These are phyloP conservation scores for Grammomys surdaster DNA, from an alignment of 2,113 vertebrate species.

Conservation along the genomic window DNA sequence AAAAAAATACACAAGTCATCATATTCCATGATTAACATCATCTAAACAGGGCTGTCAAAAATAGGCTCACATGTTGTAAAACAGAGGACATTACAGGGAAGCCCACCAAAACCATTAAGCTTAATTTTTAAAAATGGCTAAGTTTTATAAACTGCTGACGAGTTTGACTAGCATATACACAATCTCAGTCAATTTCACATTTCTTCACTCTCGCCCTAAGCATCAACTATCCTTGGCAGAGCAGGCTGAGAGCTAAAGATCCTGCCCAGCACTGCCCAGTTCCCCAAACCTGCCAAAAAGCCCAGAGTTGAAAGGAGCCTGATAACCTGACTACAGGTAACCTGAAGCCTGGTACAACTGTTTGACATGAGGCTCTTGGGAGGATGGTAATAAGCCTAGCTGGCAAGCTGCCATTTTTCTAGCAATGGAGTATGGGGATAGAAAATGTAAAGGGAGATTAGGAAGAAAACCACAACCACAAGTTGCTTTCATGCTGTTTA, in stretches of 20 bases:
- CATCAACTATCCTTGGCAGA: slow-evolving; percentile 55
- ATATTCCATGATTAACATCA: background rate
- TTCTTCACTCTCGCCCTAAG: slow-evolving; percentile 67
- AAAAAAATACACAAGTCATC: slow-evolving; percentile 24
- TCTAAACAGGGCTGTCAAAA: slow-evolving; percentile 22
- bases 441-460: background rate
- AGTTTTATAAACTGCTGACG: slow-evolving; percentile 48
- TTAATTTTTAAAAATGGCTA: slow-evolving; percentile 39
- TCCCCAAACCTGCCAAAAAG: background rate
- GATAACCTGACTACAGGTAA: background rate
- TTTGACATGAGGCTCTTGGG: slow-evolving; percentile 4
- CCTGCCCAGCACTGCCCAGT: background rate
- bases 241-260: slow-evolving; percentile 28
- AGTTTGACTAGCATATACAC: slow-evolving; percentile 51
- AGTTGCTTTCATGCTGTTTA: slow-evolving; percentile 38
- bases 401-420: slow-evolving; percentile 21
- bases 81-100: background rate
- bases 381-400: background rate
- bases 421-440: background rate
- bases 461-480: background rate
- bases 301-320: background rate
- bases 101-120: background rate
- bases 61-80: slow-evolving; percentile 32
- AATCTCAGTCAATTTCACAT: slow-evolving; percentile 50
- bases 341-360: slow-evolving; percentile 6